Base-by-base conservation (phyloP, 2,113 vertebrate species). In the Aldabrachelys gigantea region DNA sequence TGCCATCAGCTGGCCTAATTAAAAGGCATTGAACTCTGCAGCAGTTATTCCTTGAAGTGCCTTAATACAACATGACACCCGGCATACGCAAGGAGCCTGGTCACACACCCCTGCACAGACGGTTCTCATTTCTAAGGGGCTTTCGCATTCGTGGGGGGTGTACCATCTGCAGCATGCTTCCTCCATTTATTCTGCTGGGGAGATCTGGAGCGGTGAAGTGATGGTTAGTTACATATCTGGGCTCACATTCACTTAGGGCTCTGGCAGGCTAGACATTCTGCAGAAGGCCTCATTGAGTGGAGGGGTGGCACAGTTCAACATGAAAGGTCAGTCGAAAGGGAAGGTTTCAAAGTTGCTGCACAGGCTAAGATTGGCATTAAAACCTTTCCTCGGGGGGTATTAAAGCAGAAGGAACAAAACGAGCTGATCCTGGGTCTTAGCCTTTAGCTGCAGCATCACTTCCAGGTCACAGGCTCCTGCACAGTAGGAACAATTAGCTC, bases 41-140 rank as follows among this genome's bases (percentile, higher is more conserved):
- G 88, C 82, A 62, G 1, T 79, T 97, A 62, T 0, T 84, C 94
- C 53, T 95, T 92, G 96, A 91, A 84, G 96, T 84, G 80, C 94
- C 56, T 6, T 98, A 97, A 98, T 97, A 85, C 78, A 35, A 93
- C 8, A 65, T 95, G 98, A 97, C 98, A 92, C 41, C 49, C 6
- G 53, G 90, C 92, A 79, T 29, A 57, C 8, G n/a, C 11, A 0
- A 52, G 80, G 91, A 95, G 92, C 11, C 0, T 41, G 52, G 88
- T 21, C 38, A 0, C n/a, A 35, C 92, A 81, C 81, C 84, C 83
- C 38, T 90, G 89, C 90, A 88, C 93, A 91, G 87, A 56, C 24
- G 88, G 97, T 80, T 94, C 96, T 82, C 41, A 49, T 65, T 95
- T 96, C 94, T 94, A 24, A 24, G 84, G 53, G 82, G 62, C 41